Conservation (phyloP, 2,888 invertebrate species). For the Laspeyria flexula region DNA sequence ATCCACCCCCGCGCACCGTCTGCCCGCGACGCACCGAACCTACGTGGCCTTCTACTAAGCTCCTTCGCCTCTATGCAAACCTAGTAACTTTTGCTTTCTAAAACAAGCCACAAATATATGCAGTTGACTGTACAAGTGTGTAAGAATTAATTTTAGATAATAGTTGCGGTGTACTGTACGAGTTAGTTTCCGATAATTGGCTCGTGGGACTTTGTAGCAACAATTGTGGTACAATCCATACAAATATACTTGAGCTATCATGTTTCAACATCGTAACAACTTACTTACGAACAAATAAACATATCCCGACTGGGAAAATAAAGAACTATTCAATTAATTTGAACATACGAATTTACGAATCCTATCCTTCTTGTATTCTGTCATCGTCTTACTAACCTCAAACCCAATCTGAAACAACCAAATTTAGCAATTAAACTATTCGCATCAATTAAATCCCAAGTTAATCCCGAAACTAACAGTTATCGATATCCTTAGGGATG, state of each 20-base stretch:
- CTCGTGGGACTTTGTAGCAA: neutral
- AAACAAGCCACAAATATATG: conserved; percentile 50
- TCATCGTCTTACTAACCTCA: neutral
- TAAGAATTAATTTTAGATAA: conserved; percentile 41
- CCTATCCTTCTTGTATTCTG: neutral
- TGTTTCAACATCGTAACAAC: too few relatives aligned
- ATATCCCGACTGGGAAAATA: too few relatives aligned
- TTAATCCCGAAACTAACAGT: conserved; percentile 52
- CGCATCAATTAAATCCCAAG: conserved; percentile 49
- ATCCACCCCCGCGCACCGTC: conserved; percentile 74
- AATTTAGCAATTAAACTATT: conserved; percentile 42
- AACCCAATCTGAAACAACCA: conserved; percentile 16
- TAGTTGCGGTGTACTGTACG: conserved; percentile 23
- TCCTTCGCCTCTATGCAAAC: conserved; percentile 69
- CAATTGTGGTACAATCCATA: too few relatives aligned
- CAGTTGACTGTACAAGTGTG: conserved; percentile 36
- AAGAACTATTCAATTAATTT: too few relatives aligned
- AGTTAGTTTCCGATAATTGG: conserved; percentile 23
- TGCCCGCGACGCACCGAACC: conserved; percentile 72
- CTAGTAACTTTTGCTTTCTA: conserved; percentile 80
- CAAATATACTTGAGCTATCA: too few relatives aligned
- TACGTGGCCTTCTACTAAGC: conserved; percentile 56
- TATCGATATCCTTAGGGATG: conserved; percentile 48
- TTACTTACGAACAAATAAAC: too few relatives aligned
- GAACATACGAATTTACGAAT: too few relatives aligned